Base-by-base conservation (phyloP, 1,140 invertebrate species). In the Drosophila watanabei region DNA sequence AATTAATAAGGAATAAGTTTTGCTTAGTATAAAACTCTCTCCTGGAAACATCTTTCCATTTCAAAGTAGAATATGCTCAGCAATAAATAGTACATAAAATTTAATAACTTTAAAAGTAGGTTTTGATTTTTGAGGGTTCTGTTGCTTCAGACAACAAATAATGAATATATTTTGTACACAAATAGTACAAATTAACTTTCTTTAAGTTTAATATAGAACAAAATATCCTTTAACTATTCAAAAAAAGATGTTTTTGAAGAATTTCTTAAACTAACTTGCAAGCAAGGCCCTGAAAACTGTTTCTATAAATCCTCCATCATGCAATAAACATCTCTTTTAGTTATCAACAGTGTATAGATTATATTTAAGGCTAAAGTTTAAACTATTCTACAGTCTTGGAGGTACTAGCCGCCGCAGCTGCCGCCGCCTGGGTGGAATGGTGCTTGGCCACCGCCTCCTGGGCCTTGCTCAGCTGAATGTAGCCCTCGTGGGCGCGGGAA, bases 371-470 rank as follows among this genome's bases (percentile, higher is more conserved):
- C 33, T 60, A 43, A 52, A 48, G 6, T 41, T 4, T 43, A 13
- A 35, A 56, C 41, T 85, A 81, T 65, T 80, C 41, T 35, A 20
- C 39, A 5, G 63, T 32, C 37, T 85, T 84, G 39, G 39, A 49
- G 3, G 79, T 70, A 32, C 79, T 90, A 3, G 71, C 58, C 18
- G 86, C 79, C 32, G 86, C 87, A 0, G 86, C 86, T 3, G 86
- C 82, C 5, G 79, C 65, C 18, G 87, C 87, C 52, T 77, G 70
- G 2, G 81, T 70, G 10, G 82, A 60, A 59, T 93, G 90, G 61
- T 93, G 91, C 48, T 93, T 92, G 14, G 92, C 94, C 45, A 94
- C 94, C 14, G 94, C 94, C 80, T 94, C 82, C 75, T 94, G 94
- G n/a, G 93, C 94, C 72, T 94, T 94, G 52, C 94, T 94, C 5